A percentile compares a stretch with the other conserved stretches of the same genome.
phyloP scores from a whole-genome alignment of 2,797 vertebrate genomes.

The Tragelaphus oryx region DNA sequence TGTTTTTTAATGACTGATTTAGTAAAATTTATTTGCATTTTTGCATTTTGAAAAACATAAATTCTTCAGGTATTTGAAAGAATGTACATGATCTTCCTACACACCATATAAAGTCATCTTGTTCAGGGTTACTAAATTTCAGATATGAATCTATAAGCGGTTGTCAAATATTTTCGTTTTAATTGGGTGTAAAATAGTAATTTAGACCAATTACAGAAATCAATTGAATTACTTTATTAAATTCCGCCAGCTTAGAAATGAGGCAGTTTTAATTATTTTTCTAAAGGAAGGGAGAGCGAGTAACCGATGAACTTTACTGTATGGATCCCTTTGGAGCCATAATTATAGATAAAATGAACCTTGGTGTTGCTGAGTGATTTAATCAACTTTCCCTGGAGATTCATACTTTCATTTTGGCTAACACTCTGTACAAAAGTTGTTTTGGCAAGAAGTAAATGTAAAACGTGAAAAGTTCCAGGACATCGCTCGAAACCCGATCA shows the following conservation, averaged over 20 bases:
- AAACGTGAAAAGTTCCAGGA: background rate
- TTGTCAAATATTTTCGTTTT: conserved; percentile 28
- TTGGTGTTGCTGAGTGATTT: background rate
- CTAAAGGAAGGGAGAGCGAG: background rate
- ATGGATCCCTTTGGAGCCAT: background rate
- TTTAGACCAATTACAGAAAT: background rate
- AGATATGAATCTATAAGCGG: background rate
- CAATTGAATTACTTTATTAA: conserved; percentile 35
- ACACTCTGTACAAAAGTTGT: background rate
- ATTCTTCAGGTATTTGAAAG: conserved; percentile 6
- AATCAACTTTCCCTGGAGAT: background rate
- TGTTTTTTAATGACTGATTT: background rate
- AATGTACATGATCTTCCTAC: background rate
- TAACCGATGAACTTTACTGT: background rate
- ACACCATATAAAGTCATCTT: background rate
- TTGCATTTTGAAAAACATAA: background rate
- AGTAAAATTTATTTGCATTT: conserved; percentile 23
- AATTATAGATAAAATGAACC: conserved; percentile 7
- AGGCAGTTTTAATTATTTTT: conserved; percentile 29
- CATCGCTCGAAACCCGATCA: background rate
- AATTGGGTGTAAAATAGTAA: conserved; percentile 3
- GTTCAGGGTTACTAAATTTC: background rate
- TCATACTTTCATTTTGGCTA: background rate
- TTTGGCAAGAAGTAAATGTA: background rate
- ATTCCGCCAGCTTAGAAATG: conserved; percentile 20